phyloP scores from a whole-genome alignment of 1,140 invertebrate genomes.

The Ips typographus region DNA sequence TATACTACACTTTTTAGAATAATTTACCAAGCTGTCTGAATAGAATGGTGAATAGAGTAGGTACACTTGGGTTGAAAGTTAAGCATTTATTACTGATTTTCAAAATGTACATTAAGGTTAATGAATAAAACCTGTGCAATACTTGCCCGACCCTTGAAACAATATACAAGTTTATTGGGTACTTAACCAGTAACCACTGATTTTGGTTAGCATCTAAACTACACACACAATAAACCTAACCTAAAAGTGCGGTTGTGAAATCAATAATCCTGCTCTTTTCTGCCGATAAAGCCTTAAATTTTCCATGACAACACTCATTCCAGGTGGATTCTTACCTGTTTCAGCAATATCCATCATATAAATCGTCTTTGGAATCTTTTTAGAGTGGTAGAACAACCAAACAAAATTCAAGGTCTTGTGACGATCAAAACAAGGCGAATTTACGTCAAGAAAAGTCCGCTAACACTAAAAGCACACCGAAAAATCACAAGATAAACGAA shows the following conservation, averaged over 20 bases:
- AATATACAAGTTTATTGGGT: no score
- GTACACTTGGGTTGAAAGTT: no score
- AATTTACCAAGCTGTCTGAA: no score
- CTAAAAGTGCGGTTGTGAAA: conserved; percentile 16
- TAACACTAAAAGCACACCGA: conserved; percentile 15
- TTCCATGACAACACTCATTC: not conserved
- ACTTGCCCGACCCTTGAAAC: no score
- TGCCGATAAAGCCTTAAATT: conserved; percentile 4
- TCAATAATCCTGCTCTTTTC: conserved; percentile 17
- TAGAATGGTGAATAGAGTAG: no score
- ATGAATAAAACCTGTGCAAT: no score
- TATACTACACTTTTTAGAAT: no score
- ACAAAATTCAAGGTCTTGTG: conserved; percentile 50
- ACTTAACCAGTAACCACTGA: no score
- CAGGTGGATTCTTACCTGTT: conserved; percentile 42
- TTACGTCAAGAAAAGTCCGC: conserved; percentile 32
- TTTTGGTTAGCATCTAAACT: no score
- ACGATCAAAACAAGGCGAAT: conserved; percentile 47
- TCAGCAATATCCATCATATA: conserved; percentile 45
- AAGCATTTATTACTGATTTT: no score
- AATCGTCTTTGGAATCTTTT: conserved; percentile 40
- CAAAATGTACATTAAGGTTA: no score
- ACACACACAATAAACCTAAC: conserved; percentile 11
- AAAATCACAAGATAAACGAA: conserved; percentile 6
- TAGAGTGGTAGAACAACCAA: conserved; percentile 46